These are phyloP conservation scores for Megamerina dolium DNA, from an alignment of 2,888 invertebrate species.

Conservation along the genomic window DNA sequence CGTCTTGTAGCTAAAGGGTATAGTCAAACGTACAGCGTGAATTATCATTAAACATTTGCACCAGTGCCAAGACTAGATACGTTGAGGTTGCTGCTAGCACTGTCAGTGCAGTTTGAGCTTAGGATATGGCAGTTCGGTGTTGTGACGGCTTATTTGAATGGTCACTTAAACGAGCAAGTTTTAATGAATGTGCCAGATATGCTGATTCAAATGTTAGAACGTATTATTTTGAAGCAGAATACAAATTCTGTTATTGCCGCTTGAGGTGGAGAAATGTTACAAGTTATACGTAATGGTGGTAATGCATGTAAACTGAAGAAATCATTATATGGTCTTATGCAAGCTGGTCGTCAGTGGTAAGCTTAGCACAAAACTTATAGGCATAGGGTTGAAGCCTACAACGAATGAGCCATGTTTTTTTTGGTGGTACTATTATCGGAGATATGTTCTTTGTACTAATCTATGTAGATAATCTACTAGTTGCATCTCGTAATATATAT, in stretches of 20 bases:
- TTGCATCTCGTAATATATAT: constrained; percentile 9
- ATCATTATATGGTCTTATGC: constrained; percentile 14
- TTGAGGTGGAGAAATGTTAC: no score
- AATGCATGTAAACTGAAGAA: constrained; percentile 14
- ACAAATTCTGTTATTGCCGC: no score
- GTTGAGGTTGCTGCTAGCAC: constrained; percentile 13
- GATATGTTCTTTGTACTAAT: constrained; percentile 9
- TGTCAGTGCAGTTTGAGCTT: constrained; percentile 11
- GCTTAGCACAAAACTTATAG: constrained; percentile 9
- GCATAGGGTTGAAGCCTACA: constrained; percentile 11
- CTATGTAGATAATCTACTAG: constrained; percentile 14
- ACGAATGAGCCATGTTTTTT: constrained; percentile 16
- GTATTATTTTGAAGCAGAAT: no score
- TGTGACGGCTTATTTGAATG: constrained; percentile 16
- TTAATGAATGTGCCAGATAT: constrained; percentile 13
- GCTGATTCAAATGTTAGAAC: constrained; percentile 11
- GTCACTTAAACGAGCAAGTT: constrained; percentile 11
- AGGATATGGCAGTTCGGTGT: constrained; percentile 16
- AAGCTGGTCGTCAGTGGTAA: constrained; percentile 13
- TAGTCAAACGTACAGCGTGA: no score
- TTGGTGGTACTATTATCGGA: constrained; percentile 2
- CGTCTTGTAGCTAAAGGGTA: no score
- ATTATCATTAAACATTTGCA: constrained; percentile 15
- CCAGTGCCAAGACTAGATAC: constrained; percentile 16
- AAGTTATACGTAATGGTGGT: no score